phyloP scores from a whole-genome alignment of 1,140 invertebrate genomes.

The Wasmannia auropunctata region DNA sequence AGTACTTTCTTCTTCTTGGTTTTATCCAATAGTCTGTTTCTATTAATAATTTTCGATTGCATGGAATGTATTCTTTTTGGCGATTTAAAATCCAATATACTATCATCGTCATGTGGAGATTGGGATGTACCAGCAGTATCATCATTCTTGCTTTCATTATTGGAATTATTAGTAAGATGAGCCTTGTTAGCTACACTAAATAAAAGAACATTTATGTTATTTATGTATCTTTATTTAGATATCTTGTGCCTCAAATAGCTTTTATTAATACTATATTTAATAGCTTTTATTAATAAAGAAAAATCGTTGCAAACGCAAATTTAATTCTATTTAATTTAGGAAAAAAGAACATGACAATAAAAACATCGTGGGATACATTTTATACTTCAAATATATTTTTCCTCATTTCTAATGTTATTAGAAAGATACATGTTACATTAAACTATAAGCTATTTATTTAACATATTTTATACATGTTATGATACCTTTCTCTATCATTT shows the following conservation, averaged over 20 bases:
- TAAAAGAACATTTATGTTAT: background rate
- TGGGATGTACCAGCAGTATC: background rate
- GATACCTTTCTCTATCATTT: conserved; percentile 35
- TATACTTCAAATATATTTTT: background rate
- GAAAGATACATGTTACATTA: conserved; percentile 1
- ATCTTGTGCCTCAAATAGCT: background rate
- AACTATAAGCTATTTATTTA: conserved; percentile 11
- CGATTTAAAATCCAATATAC: conserved; percentile 80
- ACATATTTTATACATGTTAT: background rate
- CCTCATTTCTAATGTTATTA: background rate
- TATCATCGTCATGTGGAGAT: conserved; percentile 64
- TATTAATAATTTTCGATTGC: conserved; percentile 54
- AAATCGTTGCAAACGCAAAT: background rate
- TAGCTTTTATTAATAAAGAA: background rate
- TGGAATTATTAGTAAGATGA: background rate
- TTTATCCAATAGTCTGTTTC: background rate
- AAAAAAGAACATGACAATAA: conserved; percentile 21
- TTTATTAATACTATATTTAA: background rate
- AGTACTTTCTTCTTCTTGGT: conserved; percentile 16
- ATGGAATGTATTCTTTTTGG: conserved; percentile 71
- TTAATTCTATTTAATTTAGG: background rate
- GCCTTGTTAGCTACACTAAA: conserved; percentile 1
- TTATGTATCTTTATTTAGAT: too few relatives aligned
- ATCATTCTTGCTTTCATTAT: background rate
- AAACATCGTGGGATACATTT: background rate